A percentile compares a stretch with the other conserved stretches of the same genome.
phyloP scores from a whole-genome alignment of 2,888 invertebrate species.

The Scaptomyza tumidula region DNA sequence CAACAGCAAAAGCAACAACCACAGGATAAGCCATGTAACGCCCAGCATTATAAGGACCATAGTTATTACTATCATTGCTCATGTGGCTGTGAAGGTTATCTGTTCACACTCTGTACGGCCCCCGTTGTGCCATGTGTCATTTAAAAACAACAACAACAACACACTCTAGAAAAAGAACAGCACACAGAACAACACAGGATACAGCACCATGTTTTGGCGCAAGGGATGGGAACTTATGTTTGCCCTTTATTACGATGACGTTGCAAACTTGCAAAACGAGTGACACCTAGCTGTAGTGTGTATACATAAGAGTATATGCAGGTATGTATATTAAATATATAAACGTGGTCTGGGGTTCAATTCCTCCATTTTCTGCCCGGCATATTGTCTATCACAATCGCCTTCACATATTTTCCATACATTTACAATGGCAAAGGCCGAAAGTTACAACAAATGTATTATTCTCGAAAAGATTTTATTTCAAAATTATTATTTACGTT shows the following conservation, averaged over 20 bases:
- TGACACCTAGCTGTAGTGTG: slow-evolving; percentile 45
- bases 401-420: too few relatives aligned
- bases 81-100: slow-evolving; percentile 47
- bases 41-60: slow-evolving; percentile 46
- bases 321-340: slow-evolving; percentile 9
- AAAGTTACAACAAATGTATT: too few relatives aligned
- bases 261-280: slow-evolving; percentile 60
- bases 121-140: slow-evolving; percentile 51
- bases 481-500: background rate
- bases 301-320: slow-evolving; percentile 2
- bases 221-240: slow-evolving; percentile 35
- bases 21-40: slow-evolving; percentile 25
- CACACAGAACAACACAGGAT: slow-evolving; percentile 24
- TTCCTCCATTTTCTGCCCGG: background rate
- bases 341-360: background rate
- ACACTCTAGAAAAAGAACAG: slow-evolving; percentile 41
- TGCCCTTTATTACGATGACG: slow-evolving; percentile 49
- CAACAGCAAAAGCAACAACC: slow-evolving; percentile 11
- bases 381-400: too few relatives aligned
- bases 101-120: slow-evolving; percentile 28
- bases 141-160: slow-evolving; percentile 53
- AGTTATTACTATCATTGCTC: slow-evolving; percentile 64
- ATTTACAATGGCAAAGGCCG: too few relatives aligned
- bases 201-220: slow-evolving; percentile 27
- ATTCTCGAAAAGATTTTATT: background rate